Conservation (phyloP, 2,113 vertebrate genomes). For the Hyla sarda region DNA sequence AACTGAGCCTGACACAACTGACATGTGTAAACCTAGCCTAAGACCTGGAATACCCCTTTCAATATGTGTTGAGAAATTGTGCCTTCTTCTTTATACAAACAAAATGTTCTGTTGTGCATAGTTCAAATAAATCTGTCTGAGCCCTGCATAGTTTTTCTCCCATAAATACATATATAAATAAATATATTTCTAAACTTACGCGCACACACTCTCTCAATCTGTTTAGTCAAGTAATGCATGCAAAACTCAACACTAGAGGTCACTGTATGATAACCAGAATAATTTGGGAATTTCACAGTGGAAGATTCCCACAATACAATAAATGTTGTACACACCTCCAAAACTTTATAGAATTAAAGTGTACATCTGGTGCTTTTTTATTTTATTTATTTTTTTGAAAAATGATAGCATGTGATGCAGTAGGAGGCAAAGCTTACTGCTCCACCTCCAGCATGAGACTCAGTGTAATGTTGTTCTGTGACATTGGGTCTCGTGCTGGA, state of each 20-base stretch:
- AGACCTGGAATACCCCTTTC: too few relatives aligned
- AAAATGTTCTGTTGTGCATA: background rate
- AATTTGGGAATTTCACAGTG: background rate
- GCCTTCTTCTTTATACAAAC: background rate
- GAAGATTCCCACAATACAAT: background rate
- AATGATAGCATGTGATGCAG: too few relatives aligned
- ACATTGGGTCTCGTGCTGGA: too few relatives aligned
- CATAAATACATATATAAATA: background rate
- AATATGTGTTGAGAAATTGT: background rate
- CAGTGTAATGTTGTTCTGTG: too few relatives aligned
- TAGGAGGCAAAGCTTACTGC: too few relatives aligned
- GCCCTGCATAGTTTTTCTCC: background rate
- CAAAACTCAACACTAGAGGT: slow-evolving; percentile 3
- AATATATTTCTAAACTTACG: background rate
- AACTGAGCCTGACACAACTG: too few relatives aligned
- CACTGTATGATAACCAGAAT: background rate
- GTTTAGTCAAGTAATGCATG: background rate
- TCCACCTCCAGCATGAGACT: too few relatives aligned
- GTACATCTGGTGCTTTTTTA: too few relatives aligned
- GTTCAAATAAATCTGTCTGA: background rate
- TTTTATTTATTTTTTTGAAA: too few relatives aligned
- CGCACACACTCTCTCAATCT: too few relatives aligned
- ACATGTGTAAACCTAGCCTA: too few relatives aligned
- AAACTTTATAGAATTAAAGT: background rate
- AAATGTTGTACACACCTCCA: background rate